A percentile compares a stretch with the other conserved stretches of the same genome.
Evolutionary conservation across 1,140 invertebrate species (phyloP).

Genomic region (Drosophila eugracilis): DNA sequence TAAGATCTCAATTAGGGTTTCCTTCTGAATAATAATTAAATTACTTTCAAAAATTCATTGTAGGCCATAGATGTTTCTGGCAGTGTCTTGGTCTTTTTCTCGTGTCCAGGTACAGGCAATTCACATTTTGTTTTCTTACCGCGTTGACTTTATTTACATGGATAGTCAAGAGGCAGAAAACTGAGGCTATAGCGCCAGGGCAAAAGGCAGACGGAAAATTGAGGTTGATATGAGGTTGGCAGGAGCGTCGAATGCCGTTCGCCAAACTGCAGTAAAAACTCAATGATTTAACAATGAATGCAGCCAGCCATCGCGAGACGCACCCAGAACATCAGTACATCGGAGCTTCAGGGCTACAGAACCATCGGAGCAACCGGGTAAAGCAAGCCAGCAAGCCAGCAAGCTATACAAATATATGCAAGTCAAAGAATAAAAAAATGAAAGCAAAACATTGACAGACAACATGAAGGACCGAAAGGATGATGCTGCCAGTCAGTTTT

Average conservation of each 20-base stretch:
- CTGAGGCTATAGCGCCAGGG: conserved; percentile 13
- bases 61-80: background rate
- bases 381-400: conserved; percentile 33
- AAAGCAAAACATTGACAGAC: conserved; percentile 82
- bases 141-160: conserved; percentile 76
- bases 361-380: conserved; percentile 14
- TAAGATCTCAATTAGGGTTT: too few relatives aligned
- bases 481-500: conserved; percentile 22
- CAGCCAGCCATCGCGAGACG: conserved; percentile 52
- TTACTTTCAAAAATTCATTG: background rate
- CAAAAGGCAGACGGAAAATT: conserved; percentile 53
- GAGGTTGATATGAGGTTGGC: conserved; percentile 69
- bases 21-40: too few relatives aligned
- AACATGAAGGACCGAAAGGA: conserved; percentile 57
- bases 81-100: conserved; percentile 6
- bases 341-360: conserved; percentile 38
- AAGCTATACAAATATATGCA: conserved; percentile 70
- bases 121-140: conserved; percentile 79
- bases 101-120: conserved; percentile 28
- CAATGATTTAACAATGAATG: conserved; percentile 83
- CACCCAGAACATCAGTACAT: conserved; percentile 26
- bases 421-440: conserved; percentile 63
- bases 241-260: conserved; percentile 52
- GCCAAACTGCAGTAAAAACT: conserved; percentile 82
- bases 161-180: conserved; percentile 38